Percentiles rank a stretch among this genome's conserved stretches.
Evolutionary conservation across 1,140 invertebrate genomes (phyloP).

Genomic region (Vollenhovia emeryi): DNA sequence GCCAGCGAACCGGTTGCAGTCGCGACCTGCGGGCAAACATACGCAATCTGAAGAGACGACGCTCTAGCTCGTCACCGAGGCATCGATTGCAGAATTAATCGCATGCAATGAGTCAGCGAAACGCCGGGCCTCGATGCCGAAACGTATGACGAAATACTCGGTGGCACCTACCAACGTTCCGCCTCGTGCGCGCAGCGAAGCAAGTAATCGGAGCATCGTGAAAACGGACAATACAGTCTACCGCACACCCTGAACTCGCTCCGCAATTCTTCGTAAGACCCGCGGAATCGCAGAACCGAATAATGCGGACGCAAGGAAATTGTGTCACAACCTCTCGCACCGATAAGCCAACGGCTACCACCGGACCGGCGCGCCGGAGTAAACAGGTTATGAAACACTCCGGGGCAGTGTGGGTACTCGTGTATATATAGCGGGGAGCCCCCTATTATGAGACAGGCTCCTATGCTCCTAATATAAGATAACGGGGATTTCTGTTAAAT

Average conservation of each 20-base stretch:
- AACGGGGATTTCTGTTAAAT: too few relatives aligned
- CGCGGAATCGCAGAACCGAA: background rate
- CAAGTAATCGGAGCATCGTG: constrained; percentile 78
- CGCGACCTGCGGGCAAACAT: constrained; percentile 50
- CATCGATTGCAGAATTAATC: background rate
- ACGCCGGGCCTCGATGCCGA: background rate
- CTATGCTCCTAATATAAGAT: too few relatives aligned
- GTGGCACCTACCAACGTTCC: constrained; percentile 74
- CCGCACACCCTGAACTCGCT: background rate
- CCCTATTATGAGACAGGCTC: too few relatives aligned
- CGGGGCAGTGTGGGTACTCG: background rate
- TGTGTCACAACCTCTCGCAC: background rate
- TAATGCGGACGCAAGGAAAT: background rate
- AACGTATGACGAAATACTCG: constrained; percentile 2
- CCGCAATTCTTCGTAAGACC: background rate
- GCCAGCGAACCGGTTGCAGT: constrained; percentile 16
- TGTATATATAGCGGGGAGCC: too few relatives aligned
- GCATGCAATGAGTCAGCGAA: constrained; percentile 3
- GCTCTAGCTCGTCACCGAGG: background rate
- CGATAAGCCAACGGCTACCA: background rate
- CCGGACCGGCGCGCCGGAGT: background rate
- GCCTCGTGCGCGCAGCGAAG: constrained; percentile 71
- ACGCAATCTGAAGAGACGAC: background rate
- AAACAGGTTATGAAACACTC: constrained; percentile 17
- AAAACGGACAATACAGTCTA: background rate